Conservation (phyloP, 2,113 vertebrate species). For the Ahaetulla prasina region DNA sequence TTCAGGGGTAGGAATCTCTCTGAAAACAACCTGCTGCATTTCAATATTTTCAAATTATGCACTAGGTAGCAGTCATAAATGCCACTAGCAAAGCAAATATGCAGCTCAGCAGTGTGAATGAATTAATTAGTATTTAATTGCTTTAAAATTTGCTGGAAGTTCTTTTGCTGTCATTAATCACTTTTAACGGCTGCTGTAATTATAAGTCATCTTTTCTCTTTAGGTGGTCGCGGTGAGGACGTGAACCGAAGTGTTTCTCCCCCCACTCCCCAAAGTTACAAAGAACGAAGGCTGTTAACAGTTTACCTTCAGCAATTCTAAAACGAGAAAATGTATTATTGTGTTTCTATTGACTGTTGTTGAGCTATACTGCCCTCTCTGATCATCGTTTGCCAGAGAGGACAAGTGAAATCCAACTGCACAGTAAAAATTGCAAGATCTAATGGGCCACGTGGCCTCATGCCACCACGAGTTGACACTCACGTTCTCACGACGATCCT, state of each 20-base stretch:
- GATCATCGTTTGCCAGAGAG: not conserved
- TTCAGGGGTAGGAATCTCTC: constrained; percentile 43
- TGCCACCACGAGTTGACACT: not conserved
- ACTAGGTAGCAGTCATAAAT: constrained; percentile 59
- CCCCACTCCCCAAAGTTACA: not conserved
- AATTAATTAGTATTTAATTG: constrained; percentile 68
- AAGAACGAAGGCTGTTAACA: not conserved
- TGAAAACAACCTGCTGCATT: constrained; percentile 61
- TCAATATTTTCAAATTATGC: constrained; percentile 49
- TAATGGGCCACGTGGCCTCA: not conserved
- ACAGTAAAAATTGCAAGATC: not conserved
- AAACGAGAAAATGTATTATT: not conserved
- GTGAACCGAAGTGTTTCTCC: constrained; percentile 15
- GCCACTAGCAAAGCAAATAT: constrained; percentile 62
- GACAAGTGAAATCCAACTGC: not conserved
- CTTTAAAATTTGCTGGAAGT: constrained; percentile 64
- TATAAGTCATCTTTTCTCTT: constrained; percentile 63
- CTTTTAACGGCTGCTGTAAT: constrained; percentile 65
- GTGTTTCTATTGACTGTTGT: rapidly evolving
- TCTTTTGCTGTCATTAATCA: constrained; percentile 68
- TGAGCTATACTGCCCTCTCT: not conserved
- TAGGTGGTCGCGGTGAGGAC: constrained; percentile 59
- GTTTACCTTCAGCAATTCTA: rapidly evolving
- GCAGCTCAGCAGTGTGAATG: constrained; percentile 57
- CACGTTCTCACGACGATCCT: not conserved